Evolutionary conservation across 2,113 vertebrate genomes (phyloP).

Genomic region (Scortum barcoo): DNA sequence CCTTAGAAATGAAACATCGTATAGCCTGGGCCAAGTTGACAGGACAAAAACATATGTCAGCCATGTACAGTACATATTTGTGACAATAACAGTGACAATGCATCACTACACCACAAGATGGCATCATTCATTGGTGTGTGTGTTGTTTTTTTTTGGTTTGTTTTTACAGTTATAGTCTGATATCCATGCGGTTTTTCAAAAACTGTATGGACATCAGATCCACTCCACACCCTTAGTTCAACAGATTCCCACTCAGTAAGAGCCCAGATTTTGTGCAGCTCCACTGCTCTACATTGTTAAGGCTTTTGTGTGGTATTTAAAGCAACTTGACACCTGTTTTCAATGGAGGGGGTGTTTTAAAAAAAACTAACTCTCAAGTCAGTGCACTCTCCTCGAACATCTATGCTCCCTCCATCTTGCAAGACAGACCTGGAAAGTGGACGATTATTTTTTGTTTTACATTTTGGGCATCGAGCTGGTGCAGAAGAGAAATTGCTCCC

Average conservation of each 20-base stretch:
- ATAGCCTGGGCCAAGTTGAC: too few relatives aligned
- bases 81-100: not conserved
- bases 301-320: not conserved
- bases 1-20: not conserved
- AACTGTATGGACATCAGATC: too few relatives aligned
- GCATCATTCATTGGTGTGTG: conserved; percentile 33
- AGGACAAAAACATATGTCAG: not conserved
- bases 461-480: not conserved
- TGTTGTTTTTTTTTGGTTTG: not conserved
- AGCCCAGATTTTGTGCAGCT: not conserved
- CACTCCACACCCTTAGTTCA: not conserved
- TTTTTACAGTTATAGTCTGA: not conserved
- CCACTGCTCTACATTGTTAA: not conserved
- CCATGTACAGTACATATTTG: not conserved
- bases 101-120: conserved; percentile 56
- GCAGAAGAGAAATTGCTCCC: not conserved
- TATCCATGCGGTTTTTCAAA: not conserved
- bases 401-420: not conserved
- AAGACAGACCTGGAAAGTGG: not conserved
- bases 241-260: not conserved
- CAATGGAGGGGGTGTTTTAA: not conserved
- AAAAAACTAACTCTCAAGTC: not conserved
- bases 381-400: not conserved
- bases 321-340: not conserved
- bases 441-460: not conserved